Base-by-base conservation (phyloP, 2,888 invertebrate species). In the Chymomyza amoena region DNA sequence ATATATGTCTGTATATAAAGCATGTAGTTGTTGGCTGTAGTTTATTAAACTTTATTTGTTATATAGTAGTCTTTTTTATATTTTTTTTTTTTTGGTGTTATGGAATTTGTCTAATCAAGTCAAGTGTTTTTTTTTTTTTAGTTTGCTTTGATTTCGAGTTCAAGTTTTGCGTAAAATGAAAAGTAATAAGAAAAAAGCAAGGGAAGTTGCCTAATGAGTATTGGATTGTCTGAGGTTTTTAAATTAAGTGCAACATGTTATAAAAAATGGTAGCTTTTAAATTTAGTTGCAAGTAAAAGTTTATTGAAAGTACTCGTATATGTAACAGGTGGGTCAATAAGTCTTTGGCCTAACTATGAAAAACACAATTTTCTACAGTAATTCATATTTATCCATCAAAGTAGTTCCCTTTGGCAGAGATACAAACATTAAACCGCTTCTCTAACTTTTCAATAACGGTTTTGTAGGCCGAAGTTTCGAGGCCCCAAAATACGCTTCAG, bases 31-130 rank as follows among this genome's bases (percentile, higher is more conserved):
- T 54, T 54, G 13, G 54, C n/a, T 54, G 54, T 54, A 54, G 57
- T 65, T 67, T 39, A n/a, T 64, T 64, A 62, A 68, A 77, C 65
- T 66, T 54, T 68, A 68, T 82, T 77, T 81, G 76, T 81, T 79
- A 72, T 75, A 69, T 76, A 68, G 81, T 65, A 57, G 62, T 28
- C 64, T 57, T 68, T 59, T 69, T 63, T 56, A 28, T 65, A 45
- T 2, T 20, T 28, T 59, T 10, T 39, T 16, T 51, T 52, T 65
- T 20, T 61, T 45, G 56, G 51, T 66, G 10, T 69, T 66, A 28
- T 75, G 74, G 75, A 73, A 84, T 84, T 84, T 74, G 69, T 75
- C 76, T 84, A 87, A 87, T 78, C 73, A 70, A 79, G 77, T 76
- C 72, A 64, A 80, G 85, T 78, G 73, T 68, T 77, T 69, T 65